Conservation (phyloP, 2,888 invertebrate species). For the Leptopterna dolabrata region DNA sequence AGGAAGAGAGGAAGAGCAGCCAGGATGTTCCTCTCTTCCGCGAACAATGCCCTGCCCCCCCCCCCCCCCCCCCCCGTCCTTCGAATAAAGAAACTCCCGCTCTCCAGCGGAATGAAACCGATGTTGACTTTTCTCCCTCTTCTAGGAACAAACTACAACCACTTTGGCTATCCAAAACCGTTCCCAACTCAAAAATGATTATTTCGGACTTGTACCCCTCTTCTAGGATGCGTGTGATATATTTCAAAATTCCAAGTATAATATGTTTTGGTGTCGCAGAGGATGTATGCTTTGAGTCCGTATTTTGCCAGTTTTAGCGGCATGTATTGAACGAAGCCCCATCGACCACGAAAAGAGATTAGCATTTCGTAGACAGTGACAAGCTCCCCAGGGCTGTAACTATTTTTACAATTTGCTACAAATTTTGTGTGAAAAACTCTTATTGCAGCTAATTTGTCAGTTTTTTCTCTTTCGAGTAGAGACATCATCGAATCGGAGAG, state of each 20-base stretch:
- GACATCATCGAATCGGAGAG: conserved; percentile 55
- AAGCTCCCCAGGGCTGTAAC: conserved; percentile 17
- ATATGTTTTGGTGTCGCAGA: conserved; percentile 58
- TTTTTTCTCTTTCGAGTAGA: conserved; percentile 52
- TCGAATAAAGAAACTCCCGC: too few relatives aligned
- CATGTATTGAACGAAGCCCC: conserved; percentile 53
- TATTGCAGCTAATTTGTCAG: conserved; percentile 59
- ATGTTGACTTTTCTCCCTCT: too few relatives aligned
- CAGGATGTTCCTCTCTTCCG: too few relatives aligned
- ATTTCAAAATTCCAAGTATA: conserved; percentile 59
- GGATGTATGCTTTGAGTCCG: conserved; percentile 59
- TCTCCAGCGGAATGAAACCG: too few relatives aligned
- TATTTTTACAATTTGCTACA: conserved; percentile 56
- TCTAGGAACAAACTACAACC: too few relatives aligned
- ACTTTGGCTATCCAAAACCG: too few relatives aligned
- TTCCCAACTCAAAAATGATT: too few relatives aligned
- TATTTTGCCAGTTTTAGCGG: conserved; percentile 54
- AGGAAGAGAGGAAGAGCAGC: too few relatives aligned
- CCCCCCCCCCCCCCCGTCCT: too few relatives aligned
- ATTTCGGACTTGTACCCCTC: too few relatives aligned
- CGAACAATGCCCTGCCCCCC: too few relatives aligned
- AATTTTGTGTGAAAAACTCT: conserved; percentile 50
- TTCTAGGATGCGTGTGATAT: too few relatives aligned
- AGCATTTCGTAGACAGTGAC: conserved; percentile 40
- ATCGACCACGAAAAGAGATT: conserved; percentile 39